These are phyloP conservation scores for Taenioides sp. DNA, from an alignment of 2,797 vertebrate species.

Conservation along the genomic window DNA sequence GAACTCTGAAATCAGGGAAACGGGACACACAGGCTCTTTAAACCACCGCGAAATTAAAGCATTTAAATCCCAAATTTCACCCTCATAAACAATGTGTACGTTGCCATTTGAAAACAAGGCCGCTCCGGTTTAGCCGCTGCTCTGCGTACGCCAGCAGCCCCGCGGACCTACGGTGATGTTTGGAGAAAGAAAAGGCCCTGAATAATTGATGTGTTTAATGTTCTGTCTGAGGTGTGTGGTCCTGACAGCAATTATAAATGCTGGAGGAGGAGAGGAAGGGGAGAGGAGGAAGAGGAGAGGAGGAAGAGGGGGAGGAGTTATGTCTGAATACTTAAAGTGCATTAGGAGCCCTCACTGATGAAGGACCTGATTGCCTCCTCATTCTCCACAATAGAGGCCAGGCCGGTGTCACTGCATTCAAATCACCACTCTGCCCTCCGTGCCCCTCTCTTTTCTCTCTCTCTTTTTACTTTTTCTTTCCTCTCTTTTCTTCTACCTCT, in stretches of 20 bases:
- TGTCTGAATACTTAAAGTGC: conserved; percentile 99
- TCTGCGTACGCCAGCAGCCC: conserved; percentile 81
- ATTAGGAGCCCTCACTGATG: conserved; percentile 98
- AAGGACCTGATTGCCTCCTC: conserved; percentile 97
- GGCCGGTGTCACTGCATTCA: conserved; percentile 96
- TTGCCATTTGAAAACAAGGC: conserved; percentile 63
- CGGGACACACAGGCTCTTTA: too few species aligned
- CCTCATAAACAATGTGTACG: too few species aligned
- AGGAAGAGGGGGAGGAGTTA: conserved; percentile 88
- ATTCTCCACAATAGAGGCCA: conserved; percentile 99
- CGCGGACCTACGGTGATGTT: conserved; percentile 91
- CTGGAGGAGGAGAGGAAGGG: conserved; percentile 50
- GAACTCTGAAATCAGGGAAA: too few species aligned
- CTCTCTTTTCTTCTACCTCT: not conserved
- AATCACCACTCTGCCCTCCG: conserved; percentile 85
- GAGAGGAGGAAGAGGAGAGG: conserved; percentile 82
- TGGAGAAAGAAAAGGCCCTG: conserved; percentile 90
- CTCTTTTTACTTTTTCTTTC: conserved; percentile 45
- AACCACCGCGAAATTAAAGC: too few species aligned
- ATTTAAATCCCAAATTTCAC: too few species aligned
- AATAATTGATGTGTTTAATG: conserved; percentile 99
- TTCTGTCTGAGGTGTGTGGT: conserved; percentile 99
- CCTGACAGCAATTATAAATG: conserved; percentile 99
- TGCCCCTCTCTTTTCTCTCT: conserved; percentile 74
- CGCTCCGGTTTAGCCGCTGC: conserved; percentile 70